These are phyloP conservation scores for Todus mexicanus DNA, from an alignment of 2,797 vertebrate species.

Conservation along the genomic window DNA sequence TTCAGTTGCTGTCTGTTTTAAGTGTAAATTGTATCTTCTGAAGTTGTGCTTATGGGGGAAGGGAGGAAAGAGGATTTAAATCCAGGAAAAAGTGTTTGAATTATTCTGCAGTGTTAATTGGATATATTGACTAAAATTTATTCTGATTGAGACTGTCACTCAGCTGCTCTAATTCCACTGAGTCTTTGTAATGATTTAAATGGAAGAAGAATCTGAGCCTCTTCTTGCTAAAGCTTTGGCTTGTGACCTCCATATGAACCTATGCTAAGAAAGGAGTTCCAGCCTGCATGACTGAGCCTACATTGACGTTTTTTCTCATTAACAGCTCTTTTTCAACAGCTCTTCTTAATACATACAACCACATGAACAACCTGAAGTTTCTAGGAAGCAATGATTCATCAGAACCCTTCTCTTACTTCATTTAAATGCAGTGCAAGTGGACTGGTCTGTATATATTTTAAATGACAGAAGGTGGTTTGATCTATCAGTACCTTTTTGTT, in stretches of 20 bases:
- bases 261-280: neutral
- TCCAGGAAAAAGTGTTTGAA: neutral
- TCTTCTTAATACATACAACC: neutral
- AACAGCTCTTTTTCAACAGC: neutral
- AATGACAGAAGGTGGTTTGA: neutral
- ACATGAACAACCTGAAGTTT: neutral
- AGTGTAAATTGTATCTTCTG: neutral
- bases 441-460: neutral
- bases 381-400: neutral
- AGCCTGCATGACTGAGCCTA: neutral
- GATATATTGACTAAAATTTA: neutral
- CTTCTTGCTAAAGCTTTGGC: neutral
- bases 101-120: neutral
- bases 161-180: neutral
- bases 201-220: neutral
- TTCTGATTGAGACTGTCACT: neutral
- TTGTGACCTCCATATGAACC: neutral
- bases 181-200: neutral
- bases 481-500: neutral
- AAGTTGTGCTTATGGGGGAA: neutral
- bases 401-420: neutral
- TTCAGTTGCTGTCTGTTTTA: neutral
- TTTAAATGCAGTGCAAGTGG: neutral
- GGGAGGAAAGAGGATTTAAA: neutral
- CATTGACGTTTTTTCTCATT: neutral